phyloP scores from a whole-genome alignment of 2,888 invertebrate genomes.

The Lathronympha strigana region DNA sequence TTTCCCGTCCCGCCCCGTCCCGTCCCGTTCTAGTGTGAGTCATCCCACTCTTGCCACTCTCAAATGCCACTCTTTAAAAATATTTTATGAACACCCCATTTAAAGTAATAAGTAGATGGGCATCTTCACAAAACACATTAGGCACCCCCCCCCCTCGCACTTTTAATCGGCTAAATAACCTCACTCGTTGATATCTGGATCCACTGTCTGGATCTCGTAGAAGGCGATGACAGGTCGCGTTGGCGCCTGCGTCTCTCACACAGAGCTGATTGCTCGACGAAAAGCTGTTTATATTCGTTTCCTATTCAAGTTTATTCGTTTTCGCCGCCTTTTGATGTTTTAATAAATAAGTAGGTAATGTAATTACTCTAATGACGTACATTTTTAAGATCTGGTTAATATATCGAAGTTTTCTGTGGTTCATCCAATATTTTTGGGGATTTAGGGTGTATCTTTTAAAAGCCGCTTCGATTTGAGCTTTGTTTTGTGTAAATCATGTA shows the following conservation, averaged over 20 bases:
- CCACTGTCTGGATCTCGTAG: conserved; percentile 18
- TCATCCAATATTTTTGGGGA: too few relatives aligned
- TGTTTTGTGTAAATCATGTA: too few relatives aligned
- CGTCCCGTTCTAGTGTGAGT: too few relatives aligned
- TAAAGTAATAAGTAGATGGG: neutral
- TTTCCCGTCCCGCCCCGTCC: too few relatives aligned
- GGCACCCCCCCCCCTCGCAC: neutral
- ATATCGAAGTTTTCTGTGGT: too few relatives aligned
- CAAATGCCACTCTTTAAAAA: too few relatives aligned
- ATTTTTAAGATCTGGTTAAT: too few relatives aligned
- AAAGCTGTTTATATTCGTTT: conserved; percentile 17
- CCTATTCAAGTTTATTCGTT: neutral
- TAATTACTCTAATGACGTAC: neutral
- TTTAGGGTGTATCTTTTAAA: too few relatives aligned
- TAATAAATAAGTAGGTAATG: neutral
- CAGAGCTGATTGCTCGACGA: neutral
- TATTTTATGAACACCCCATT: too few relatives aligned
- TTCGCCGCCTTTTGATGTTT: neutral
- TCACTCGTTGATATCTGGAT: conserved; percentile 15
- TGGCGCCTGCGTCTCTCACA: neutral
- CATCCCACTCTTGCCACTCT: too few relatives aligned
- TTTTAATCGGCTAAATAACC: neutral
- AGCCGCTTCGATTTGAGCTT: too few relatives aligned
- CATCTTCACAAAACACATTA: neutral
- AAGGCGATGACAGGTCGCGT: conserved; percentile 13